Percentiles rank a stretch among this genome's conserved stretches.
These are phyloP conservation scores for Heterocephalus glaber DNA, from an alignment of 2,113 vertebrate genomes.

Conservation along the genomic window DNA sequence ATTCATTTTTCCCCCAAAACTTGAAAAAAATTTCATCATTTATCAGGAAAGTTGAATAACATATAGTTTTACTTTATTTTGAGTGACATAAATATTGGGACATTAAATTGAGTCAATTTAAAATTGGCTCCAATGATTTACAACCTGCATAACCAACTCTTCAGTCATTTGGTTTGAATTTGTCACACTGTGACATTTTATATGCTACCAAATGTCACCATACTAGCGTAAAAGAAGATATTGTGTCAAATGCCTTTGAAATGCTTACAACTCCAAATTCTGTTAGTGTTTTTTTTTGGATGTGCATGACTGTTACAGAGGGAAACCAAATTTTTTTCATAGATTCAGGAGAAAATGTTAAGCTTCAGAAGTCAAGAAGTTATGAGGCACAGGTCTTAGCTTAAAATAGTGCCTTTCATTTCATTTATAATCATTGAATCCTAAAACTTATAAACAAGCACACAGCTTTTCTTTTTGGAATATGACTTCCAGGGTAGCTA, in stretches of 20 bases:
- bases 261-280: slow-evolving; percentile 20
- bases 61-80: neutral
- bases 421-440: neutral
- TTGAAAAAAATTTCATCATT: slow-evolving; percentile 23
- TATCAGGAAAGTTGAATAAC: slow-evolving; percentile 32
- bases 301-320: neutral
- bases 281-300: neutral
- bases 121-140: slow-evolving; percentile 56
- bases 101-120: slow-evolving; percentile 28
- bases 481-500: neutral
- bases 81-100: neutral
- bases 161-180: slow-evolving; percentile 56
- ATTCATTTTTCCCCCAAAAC: neutral
- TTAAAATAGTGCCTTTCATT: neutral
- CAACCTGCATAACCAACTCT: neutral
- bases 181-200: slow-evolving; percentile 66
- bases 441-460: neutral
- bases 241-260: slow-evolving; percentile 58
- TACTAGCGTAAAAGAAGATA: slow-evolving; percentile 53
- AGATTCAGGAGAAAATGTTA: neutral
- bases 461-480: neutral
- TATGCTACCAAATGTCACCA: slow-evolving; percentile 73
- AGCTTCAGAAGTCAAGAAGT: neutral
- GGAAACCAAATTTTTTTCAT: neutral
- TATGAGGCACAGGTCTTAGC: neutral